phyloP scores from a whole-genome alignment of 1,140 invertebrate species.

The Psix sp. region DNA sequence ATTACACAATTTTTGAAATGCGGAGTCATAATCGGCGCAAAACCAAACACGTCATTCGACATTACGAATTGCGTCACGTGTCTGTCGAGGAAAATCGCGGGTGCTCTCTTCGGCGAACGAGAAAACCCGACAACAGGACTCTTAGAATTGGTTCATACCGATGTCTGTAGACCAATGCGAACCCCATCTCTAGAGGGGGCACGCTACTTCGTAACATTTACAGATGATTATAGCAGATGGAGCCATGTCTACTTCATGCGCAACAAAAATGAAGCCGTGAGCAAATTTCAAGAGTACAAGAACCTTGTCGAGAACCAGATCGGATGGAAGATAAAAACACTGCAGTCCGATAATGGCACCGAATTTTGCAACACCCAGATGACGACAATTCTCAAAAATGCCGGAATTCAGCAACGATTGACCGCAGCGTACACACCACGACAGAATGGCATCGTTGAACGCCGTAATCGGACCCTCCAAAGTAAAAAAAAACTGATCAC shows the following conservation, averaged over 20 bases:
- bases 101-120: background rate
- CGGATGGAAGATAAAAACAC: slow-evolving; percentile 45
- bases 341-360: slow-evolving; percentile 1
- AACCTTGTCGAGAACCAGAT: slow-evolving; percentile 47
- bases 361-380: slow-evolving; percentile 23
- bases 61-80: slow-evolving; percentile 8
- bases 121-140: background rate
- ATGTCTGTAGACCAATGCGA: background rate
- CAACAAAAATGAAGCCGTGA: background rate
- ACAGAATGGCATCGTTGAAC: background rate
- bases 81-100: slow-evolving; percentile 7
- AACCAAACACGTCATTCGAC: background rate
- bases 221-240: slow-evolving; percentile 22
- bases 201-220: slow-evolving; percentile 14
- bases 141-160: background rate
- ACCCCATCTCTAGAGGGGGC: background rate
- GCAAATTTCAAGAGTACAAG: background rate
- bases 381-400: background rate
- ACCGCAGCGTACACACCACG: background rate
- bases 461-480: background rate
- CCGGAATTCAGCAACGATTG: background rate
- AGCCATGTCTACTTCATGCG: slow-evolving; percentile 31
- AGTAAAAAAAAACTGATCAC: no score
- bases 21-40: background rate
- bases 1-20: background rate